A percentile compares a stretch with the other conserved stretches of the same genome.
These are phyloP conservation scores for Brachirus orientalis DNA, from an alignment of 2,113 vertebrate species.

Conservation along the genomic window DNA sequence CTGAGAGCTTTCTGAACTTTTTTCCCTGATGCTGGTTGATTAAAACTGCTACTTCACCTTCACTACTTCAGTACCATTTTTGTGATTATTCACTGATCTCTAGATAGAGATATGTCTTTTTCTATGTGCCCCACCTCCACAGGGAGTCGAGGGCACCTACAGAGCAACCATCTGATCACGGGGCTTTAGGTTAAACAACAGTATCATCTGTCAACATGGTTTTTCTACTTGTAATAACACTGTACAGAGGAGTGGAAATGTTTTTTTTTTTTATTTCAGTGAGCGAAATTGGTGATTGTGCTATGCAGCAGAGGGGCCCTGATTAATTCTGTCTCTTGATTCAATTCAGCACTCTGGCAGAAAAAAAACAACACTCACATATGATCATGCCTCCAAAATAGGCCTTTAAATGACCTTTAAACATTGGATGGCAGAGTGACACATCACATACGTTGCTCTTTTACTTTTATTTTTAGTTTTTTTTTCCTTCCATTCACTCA, in stretches of 20 bases:
- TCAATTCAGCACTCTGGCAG: slow-evolving; percentile 57
- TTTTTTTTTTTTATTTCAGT: too few relatives aligned
- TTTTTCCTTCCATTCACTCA: neutral
- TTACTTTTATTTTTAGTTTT: slow-evolving; percentile 31
- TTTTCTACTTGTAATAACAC: slow-evolving; percentile 11
- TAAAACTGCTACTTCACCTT: neutral
- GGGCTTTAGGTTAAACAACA: slow-evolving; percentile 27
- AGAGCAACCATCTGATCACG: slow-evolving; percentile 11
- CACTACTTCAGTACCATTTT: neutral
- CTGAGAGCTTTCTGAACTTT: slow-evolving; percentile 2
- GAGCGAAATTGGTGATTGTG: slow-evolving; percentile 35
- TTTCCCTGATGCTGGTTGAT: neutral
- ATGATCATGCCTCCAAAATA: slow-evolving; percentile 60
- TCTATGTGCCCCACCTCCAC: neutral
- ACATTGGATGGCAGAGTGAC: slow-evolving; percentile 41
- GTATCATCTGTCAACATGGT: slow-evolving; percentile 17
- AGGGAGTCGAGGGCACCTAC: slow-evolving; percentile 4
- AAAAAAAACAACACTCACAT: slow-evolving; percentile 65
- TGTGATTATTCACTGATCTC: slow-evolving; percentile 6
- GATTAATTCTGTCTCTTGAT: slow-evolving; percentile 69
- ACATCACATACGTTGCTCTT: slow-evolving; percentile 45
- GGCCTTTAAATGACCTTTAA: slow-evolving; percentile 72
- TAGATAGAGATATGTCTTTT: neutral
- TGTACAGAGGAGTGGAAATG: slow-evolving; percentile 22
- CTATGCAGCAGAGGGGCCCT: slow-evolving; percentile 55